Conservation (phyloP, 2,113 vertebrate species). For the Sinocyclocheilus anophthalmus region DNA sequence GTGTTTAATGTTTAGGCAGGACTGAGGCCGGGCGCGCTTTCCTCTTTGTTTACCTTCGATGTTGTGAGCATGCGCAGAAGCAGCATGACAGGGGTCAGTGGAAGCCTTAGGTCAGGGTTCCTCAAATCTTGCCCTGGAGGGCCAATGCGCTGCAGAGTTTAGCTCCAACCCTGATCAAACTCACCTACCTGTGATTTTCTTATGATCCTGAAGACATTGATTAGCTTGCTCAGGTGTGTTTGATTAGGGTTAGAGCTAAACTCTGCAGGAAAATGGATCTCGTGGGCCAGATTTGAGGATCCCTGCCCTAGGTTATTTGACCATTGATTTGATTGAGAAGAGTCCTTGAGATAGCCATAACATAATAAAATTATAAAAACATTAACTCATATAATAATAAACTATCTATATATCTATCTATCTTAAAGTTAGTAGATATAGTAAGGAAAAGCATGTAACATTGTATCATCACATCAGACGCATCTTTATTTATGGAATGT, state of each 20-base stretch:
- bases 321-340: not conserved
- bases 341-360: too few species aligned
- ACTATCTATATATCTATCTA: not conserved
- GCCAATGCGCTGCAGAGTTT: too few species aligned
- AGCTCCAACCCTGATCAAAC: too few species aligned
- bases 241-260: too few species aligned
- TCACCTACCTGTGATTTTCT: too few species aligned
- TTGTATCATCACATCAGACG: not conserved
- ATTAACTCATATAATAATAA: too few species aligned
- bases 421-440: not conserved
- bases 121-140: too few species aligned
- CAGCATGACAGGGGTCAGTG: not conserved
- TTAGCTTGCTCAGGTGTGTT: too few species aligned
- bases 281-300: too few species aligned
- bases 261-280: too few species aligned
- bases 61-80: slow-evolving; percentile 53
- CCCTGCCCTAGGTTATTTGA: not conserved
- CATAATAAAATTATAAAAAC: too few species aligned
- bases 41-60: slow-evolving; percentile 79
- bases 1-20: slow-evolving; percentile 54
- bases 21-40: slow-evolving; percentile 44
- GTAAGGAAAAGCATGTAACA: not conserved
- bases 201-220: too few species aligned
- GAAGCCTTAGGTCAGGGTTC: not conserved
- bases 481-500: not conserved